A percentile compares a stretch with the other conserved stretches of the same genome.
phyloP scores from a whole-genome alignment of 2,888 invertebrate genomes.

The Drosophila nr. medialis region DNA sequence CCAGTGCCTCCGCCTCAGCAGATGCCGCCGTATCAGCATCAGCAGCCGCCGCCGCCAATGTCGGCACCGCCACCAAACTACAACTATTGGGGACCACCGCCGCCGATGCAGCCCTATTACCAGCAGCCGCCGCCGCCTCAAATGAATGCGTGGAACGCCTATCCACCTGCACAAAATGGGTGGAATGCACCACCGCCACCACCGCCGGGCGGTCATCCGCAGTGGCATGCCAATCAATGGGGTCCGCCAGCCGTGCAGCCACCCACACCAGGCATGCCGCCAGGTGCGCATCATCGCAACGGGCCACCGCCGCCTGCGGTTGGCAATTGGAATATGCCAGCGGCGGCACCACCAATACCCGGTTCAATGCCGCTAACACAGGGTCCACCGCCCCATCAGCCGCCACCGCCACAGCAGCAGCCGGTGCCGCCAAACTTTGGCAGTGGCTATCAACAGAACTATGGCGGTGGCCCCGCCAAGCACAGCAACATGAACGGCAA shows the following conservation, averaged over 20 bases:
- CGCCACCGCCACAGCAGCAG: constrained; percentile 50
- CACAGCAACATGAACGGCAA: constrained; percentile 87
- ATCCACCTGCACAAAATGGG: constrained; percentile 76
- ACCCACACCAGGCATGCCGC: constrained; percentile 60
- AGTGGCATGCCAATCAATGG: constrained; percentile 78
- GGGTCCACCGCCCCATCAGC: constrained; percentile 62
- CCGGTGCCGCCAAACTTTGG: constrained; percentile 83
- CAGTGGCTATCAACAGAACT: constrained; percentile 92
- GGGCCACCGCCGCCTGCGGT: constrained; percentile 69
- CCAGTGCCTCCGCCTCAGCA: constrained; percentile 67
- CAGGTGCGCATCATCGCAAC: constrained; percentile 54
- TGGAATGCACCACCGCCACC: constrained; percentile 81
- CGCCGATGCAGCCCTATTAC: constrained; percentile 74
- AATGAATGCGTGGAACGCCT: constrained; percentile 77
- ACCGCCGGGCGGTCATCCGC: constrained; percentile 65
- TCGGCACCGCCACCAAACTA: constrained; percentile 79
- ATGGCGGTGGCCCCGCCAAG: constrained; percentile 93
- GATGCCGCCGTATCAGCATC: constrained; percentile 73
- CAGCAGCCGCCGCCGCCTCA: constrained; percentile 85
- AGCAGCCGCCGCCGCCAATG: constrained; percentile 71
- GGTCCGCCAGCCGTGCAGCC: constrained; percentile 69
- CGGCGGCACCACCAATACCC: constrained; percentile 61
- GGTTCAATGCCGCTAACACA: constrained; percentile 59
- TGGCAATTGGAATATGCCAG: constrained; percentile 67
- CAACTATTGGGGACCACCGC: constrained; percentile 81